Evolutionary conservation across 1,140 invertebrate species (phyloP).

Genomic region (Samia ricini): DNA sequence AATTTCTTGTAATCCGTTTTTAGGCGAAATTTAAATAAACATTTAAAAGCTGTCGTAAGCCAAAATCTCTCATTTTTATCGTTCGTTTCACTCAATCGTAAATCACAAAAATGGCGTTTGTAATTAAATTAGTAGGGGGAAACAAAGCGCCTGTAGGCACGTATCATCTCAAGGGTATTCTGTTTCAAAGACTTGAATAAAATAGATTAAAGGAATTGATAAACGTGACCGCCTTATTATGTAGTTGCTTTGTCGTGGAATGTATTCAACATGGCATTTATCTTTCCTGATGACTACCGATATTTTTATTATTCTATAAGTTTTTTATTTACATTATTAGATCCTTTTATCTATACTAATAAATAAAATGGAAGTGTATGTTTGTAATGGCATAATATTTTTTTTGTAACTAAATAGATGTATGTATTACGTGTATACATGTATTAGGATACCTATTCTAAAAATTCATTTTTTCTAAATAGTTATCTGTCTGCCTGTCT

Average conservation of each 20-base stretch:
- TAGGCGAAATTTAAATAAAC: slow-evolving; percentile 8
- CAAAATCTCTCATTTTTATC: neutral
- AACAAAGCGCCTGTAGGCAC: neutral
- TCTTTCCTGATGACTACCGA: neutral
- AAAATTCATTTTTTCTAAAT: too few species aligned
- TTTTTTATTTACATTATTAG: too few species aligned
- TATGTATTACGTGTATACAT: too few species aligned
- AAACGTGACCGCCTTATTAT: neutral
- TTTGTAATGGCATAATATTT: too few species aligned
- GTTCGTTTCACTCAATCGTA: neutral
- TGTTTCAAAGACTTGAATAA: neutral
- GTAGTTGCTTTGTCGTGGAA: neutral
- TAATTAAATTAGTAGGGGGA: neutral
- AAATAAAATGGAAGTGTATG: too few species aligned
- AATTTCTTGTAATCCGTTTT: slow-evolving; percentile 11
- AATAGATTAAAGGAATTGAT: neutral
- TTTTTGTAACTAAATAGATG: too few species aligned
- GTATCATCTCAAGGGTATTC: neutral
- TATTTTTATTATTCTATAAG: neutral
- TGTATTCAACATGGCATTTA: neutral
- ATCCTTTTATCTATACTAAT: too few species aligned
- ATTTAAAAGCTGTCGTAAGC: slow-evolving; percentile 4
- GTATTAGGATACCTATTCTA: too few species aligned
- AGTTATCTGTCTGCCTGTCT: too few species aligned
- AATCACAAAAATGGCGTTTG: neutral